Conservation (phyloP, 1,140 invertebrate genomes). For the Cotesia glomerata region DNA sequence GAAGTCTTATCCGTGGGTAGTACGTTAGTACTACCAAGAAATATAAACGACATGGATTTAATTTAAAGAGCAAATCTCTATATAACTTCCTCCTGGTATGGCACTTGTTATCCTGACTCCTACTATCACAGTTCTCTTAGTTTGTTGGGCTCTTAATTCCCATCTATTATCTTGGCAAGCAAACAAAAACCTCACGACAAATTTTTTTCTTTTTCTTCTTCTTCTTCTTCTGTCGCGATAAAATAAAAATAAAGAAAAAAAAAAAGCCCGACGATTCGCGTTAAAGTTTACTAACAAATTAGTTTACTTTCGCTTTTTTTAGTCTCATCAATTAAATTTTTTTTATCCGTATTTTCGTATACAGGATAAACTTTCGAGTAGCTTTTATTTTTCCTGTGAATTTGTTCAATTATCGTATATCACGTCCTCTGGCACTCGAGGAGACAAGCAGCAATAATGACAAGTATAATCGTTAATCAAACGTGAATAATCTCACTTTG, state of each 20-base stretch:
- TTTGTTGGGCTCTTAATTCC: slow-evolving; percentile 17
- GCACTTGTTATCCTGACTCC: slow-evolving; percentile 10
- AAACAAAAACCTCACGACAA: not conserved
- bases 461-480: no score
- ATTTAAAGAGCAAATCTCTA: slow-evolving; percentile 21
- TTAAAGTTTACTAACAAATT: no score
- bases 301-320: no score
- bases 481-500: no score
- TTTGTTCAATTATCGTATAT: no score
- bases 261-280: not conserved
- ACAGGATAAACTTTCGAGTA: no score
- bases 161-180: slow-evolving; percentile 25
- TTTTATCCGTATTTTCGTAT: no score
- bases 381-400: no score
- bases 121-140: slow-evolving; percentile 3
- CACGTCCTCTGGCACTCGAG: no score
- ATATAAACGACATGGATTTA: slow-evolving; percentile 12
- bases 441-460: no score
- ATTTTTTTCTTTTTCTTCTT: not conserved
- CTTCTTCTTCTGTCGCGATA: not conserved
- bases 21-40: not conserved
- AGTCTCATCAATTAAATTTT: no score
- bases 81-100: not conserved
- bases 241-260: not conserved
- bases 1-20: not conserved